These are phyloP conservation scores for Drosophila tanythrix DNA, from an alignment of 2,888 invertebrate genomes.

Conservation along the genomic window DNA sequence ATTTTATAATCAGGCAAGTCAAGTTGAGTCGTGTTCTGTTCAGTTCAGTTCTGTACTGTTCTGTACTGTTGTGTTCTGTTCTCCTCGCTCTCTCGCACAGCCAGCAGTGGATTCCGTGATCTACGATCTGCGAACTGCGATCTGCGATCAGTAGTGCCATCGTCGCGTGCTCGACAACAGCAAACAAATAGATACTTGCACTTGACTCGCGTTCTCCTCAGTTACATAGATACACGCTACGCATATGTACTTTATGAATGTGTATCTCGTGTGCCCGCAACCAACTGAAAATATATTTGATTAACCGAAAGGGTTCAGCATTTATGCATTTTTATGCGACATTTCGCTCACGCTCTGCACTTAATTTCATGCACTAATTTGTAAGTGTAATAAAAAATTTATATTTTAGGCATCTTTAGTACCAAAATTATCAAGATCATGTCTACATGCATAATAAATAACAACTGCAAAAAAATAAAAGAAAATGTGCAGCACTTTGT, in stretches of 20 bases:
- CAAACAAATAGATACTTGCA: constrained; percentile 26
- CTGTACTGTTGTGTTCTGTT: constrained; percentile 1
- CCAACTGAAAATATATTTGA: constrained; percentile 27
- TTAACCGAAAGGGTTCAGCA: constrained; percentile 32
- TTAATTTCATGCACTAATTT: constrained; percentile 33
- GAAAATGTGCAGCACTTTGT: constrained; percentile 20
- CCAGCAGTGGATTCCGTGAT: constrained; percentile 33
- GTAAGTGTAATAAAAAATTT: constrained; percentile 44
- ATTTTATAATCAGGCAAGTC: constrained; percentile 76
- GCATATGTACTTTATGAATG: neutral
- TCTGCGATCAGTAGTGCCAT: constrained; percentile 57
- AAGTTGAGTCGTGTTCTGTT: constrained; percentile 63
- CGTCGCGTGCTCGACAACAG: constrained; percentile 65
- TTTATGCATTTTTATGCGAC: constrained; percentile 36
- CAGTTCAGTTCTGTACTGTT: constrained; percentile 39
- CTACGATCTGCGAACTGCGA: constrained; percentile 41
- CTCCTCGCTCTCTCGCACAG: constrained; percentile 35
- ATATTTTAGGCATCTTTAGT: constrained; percentile 3
- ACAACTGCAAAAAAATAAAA: constrained; percentile 6
- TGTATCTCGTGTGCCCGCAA: constrained; percentile 23
- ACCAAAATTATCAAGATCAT: constrained; percentile 21
- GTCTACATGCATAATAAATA: constrained; percentile 18
- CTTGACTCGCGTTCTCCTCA: constrained; percentile 27
- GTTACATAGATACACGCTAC: constrained; percentile 7
- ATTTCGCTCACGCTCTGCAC: constrained; percentile 18